Evolutionary conservation across 35 echinoderm and acorn worm genomes (phyloP), one percentile per base, ranked within the genome.

Genomic region (Acanthaster planci): DNA sequence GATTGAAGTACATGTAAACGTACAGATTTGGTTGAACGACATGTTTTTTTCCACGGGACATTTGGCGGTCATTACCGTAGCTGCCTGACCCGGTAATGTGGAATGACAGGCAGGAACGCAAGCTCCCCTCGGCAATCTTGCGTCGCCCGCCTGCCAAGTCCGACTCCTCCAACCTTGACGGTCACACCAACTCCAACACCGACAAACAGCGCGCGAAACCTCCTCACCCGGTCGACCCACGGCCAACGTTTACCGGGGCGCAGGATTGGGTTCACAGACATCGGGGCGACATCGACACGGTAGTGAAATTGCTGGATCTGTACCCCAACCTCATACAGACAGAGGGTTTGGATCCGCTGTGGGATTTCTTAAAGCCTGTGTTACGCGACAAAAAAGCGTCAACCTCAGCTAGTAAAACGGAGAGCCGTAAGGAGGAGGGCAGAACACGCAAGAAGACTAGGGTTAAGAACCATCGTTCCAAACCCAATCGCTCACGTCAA

Each of bases 251-350:
- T 21, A 85, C 53, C 59, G 90, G 90, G n/a, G 90, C 90, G 10
- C 30, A 75, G 10, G 85, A 92, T 29, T 92, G 90, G 90, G 80
- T 92, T 3, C 78, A 92, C 16, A 53, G 90, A 23, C 83, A 92
- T 22, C 47, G 80, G 14, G 76, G 77, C 18, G 76, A 86, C 37
- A 81, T 92, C 39, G 76, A 78, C 17, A 86, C 85, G 39, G 78
- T 86, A 38, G 81, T 86, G 50, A 60, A 80, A n/a, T 38, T 92
- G 2, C 31, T 92, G 59, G 83, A 92, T 76, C 52, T 87, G 14
- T 92, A 86, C 50, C 90, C 90, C 16, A 86, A 92, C 35, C 64
- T 92, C 30, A 51, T 92, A 38, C 83, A 87, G 51, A 79, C 77
- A 16, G 90, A 92, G 27, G 55, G 84, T 8, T 39, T 92, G 17